These are phyloP conservation scores for Dioctria rufipes DNA, from an alignment of 2,888 invertebrate genomes.

Conservation along the genomic window DNA sequence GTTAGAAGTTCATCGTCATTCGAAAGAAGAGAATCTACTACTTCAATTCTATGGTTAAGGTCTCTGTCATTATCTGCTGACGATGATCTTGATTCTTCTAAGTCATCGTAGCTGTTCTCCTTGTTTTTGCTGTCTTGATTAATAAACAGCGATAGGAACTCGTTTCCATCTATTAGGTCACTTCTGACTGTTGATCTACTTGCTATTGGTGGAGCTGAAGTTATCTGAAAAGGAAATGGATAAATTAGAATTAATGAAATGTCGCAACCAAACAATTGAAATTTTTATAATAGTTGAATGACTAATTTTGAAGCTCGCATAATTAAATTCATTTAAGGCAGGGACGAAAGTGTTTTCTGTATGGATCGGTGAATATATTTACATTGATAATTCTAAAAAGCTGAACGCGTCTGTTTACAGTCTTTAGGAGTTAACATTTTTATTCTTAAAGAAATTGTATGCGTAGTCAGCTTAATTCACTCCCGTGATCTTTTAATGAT, in stretches of 20 bases:
- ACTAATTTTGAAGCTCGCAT: too few relatives aligned
- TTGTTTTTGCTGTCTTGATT: slow-evolving; percentile 60
- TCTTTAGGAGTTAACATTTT: too few relatives aligned
- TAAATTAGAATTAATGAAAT: not conserved
- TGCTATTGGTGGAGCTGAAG: slow-evolving; percentile 17
- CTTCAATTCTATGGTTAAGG: slow-evolving; percentile 6
- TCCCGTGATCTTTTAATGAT: too few relatives aligned
- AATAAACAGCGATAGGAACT: slow-evolving; percentile 68
- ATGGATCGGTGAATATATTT: not conserved
- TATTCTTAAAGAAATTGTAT: too few relatives aligned
- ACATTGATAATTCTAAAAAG: not conserved
- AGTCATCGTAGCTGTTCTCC: slow-evolving; percentile 36
- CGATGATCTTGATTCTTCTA: slow-evolving; percentile 14
- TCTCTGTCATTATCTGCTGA: slow-evolving; percentile 11
- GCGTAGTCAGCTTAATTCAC: too few relatives aligned
- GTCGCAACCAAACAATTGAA: not conserved
- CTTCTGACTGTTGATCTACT: slow-evolving; percentile 61
- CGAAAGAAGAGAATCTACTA: slow-evolving; percentile 49
- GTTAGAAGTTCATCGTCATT: slow-evolving; percentile 58
- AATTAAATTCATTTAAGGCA: too few relatives aligned
- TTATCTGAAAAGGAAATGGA: slow-evolving; percentile 30
- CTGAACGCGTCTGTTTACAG: not conserved
- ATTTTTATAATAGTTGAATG: not conserved
- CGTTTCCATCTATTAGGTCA: slow-evolving; percentile 69
- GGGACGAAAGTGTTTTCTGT: too few relatives aligned